Base-by-base conservation (phyloP, 2,888 invertebrate genomes). In the Fragum whitleyi region DNA sequence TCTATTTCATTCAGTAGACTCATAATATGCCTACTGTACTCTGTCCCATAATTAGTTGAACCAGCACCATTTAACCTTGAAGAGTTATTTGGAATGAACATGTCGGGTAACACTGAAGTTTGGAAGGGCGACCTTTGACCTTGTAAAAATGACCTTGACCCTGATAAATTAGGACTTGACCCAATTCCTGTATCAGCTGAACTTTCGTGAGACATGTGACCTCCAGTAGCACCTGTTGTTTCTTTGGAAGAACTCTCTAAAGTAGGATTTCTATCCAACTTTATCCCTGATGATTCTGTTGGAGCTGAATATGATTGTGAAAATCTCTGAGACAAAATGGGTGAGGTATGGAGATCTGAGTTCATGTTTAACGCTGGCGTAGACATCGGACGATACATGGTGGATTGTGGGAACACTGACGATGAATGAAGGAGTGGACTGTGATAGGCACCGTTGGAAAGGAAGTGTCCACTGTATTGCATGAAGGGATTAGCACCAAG, bases 1-100 rank as follows among this genome's bases (percentile, higher is more conserved):
- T 89, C 88, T 26, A 89, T 76, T 74, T 89, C 87, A 47, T 74
- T 80, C 42, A 89, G 69, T 11, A 89, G 67, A 42, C 81, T 70
- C 14, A 84, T 68, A 29, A 89, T 81, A 75, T 88, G 86, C 61
- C 77, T 83, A 51, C 77, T 74, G 51, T 86, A 83, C 23, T 88
- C 86, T 28, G 77, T 69, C 29, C 76, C 47, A 32, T n/a, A 59
- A 53, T 51, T 77, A 23, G 72, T 61, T 21, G 36, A 19, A 23
- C 78, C 55, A 51, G 70, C 9, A 39, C 79, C 55, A 47, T 74
- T 77, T n/a, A 76, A 59, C 21, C 76, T 59, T 36, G 76, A 67
- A 51, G 76, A 69, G 32, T 68, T 42, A 7, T 68, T 61, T n/a
- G 74, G 55, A 32, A 76, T 57, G 47, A 79, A 79, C 9, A 79